Evolutionary conservation across 2,888 invertebrate genomes (phyloP).

Genomic region (Argyra leucocephala): DNA sequence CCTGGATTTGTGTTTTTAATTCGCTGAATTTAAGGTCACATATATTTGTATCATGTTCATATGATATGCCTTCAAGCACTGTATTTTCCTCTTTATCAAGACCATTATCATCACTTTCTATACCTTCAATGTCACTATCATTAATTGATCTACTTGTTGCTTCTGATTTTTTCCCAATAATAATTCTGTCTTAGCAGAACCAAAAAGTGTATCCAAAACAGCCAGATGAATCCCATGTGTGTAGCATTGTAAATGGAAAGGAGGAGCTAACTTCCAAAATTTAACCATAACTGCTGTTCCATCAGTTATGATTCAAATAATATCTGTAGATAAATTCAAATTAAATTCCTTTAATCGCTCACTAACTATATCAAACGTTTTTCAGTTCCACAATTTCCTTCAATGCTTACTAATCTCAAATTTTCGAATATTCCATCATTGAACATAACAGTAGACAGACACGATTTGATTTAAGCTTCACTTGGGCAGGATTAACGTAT

Average conservation of each 20-base stretch:
- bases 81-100: slow-evolving; percentile 13
- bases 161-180: slow-evolving; percentile 11
- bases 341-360: slow-evolving; percentile 14
- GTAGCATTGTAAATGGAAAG: slow-evolving; percentile 13
- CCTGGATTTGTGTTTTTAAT: slow-evolving; percentile 4
- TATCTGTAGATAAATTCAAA: slow-evolving; percentile 9
- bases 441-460: slow-evolving; percentile 13
- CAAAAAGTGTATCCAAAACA: slow-evolving; percentile 12
- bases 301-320: slow-evolving; percentile 19
- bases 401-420: slow-evolving; percentile 12
- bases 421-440: slow-evolving; percentile 14
- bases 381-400: slow-evolving; percentile 12
- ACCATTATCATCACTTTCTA: slow-evolving; percentile 11
- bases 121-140: slow-evolving; percentile 12
- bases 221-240: slow-evolving; percentile 12
- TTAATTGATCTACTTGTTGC: slow-evolving; percentile 13
- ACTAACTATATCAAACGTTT: slow-evolving; percentile 12
- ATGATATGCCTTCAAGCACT: slow-evolving; percentile 7
- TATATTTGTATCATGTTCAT: slow-evolving; percentile 8
- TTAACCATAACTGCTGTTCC: slow-evolving; percentile 4
- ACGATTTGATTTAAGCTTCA: too few relatives aligned
- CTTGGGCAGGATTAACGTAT: too few relatives aligned
- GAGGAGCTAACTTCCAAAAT: slow-evolving; percentile 11
- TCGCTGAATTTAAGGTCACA: slow-evolving; percentile 8
- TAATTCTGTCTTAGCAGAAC: slow-evolving; percentile 12